Conservation (phyloP, 1,140 invertebrate species). For the Drosophila nasuta region DNA sequence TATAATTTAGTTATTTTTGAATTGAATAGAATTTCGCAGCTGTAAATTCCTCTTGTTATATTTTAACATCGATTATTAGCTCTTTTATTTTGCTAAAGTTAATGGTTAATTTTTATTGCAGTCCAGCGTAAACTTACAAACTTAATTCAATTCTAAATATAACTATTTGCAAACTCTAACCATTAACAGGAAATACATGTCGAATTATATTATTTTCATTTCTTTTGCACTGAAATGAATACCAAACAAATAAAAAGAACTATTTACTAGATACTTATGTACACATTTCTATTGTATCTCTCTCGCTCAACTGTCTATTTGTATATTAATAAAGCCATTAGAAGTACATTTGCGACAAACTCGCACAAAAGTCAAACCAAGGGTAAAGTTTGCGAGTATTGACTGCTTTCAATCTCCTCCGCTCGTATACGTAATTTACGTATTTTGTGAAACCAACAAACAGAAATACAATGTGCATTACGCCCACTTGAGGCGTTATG, state of each 20-base stretch:
- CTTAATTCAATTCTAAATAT: no score
- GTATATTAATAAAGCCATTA: conserved; percentile 10
- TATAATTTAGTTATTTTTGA: no score
- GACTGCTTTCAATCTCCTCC: conserved; percentile 31
- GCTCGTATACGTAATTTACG: conserved; percentile 17
- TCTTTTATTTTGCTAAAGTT: no score
- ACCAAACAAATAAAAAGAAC: conserved; percentile 1
- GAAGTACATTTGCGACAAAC: conserved; percentile 32
- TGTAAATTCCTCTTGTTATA: no score
- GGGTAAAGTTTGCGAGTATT: conserved; percentile 58
- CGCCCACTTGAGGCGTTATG: neutral
- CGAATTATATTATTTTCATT: neutral
- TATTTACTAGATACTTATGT: neutral
- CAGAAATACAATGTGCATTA: neutral
- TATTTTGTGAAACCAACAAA: conserved; percentile 10
- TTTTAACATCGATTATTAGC: no score
- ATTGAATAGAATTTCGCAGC: no score
- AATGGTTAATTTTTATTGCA: no score
- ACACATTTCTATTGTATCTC: neutral
- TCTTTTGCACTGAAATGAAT: neutral
- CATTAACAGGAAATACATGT: neutral
- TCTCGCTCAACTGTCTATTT: neutral
- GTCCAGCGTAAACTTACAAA: no score
- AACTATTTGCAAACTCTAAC: no score
- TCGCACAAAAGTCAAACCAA: conserved; percentile 63